These are phyloP conservation scores for Mylabris sibirica DNA, from an alignment of 2,888 invertebrate species.

Conservation along the genomic window DNA sequence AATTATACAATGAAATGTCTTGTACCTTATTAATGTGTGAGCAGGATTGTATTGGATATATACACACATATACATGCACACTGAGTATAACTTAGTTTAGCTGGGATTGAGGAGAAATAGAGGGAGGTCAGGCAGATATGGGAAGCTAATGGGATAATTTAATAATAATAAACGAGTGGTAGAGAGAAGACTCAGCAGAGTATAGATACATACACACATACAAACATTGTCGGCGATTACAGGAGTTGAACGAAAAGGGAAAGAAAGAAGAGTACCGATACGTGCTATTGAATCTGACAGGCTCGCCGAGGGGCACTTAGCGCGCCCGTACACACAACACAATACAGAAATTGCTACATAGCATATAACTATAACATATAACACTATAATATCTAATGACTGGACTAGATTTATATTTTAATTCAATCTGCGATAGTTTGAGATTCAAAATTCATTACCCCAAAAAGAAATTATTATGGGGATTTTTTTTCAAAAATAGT, in stretches of 20 bases:
- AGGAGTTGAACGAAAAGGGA: constrained; percentile 25
- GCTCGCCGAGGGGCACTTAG: constrained; percentile 31
- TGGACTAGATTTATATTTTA: background rate
- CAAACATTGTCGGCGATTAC: constrained; percentile 22
- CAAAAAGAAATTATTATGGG: too few species aligned
- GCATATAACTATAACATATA: too few species aligned
- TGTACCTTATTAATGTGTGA: background rate
- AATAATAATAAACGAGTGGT: constrained; percentile 39
- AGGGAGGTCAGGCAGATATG: constrained; percentile 1
- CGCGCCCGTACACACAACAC: constrained; percentile 22
- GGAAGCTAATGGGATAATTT: constrained; percentile 39
- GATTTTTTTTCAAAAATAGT: too few species aligned
- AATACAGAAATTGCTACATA: constrained; percentile 6
- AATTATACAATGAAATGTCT: background rate
- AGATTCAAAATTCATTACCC: too few species aligned
- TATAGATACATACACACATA: background rate
- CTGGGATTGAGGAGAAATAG: constrained; percentile 2
- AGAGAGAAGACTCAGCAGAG: constrained; percentile 19
- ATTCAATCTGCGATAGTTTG: background rate
- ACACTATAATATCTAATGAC: constrained; percentile 3
- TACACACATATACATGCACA: too few species aligned
- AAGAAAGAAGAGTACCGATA: constrained; percentile 18
- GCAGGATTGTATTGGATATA: background rate
- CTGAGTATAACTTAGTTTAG: background rate
- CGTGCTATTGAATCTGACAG: constrained; percentile 30